Conservation (phyloP, 1,140 invertebrate genomes). For the Diplogasteroides magnus region DNA sequence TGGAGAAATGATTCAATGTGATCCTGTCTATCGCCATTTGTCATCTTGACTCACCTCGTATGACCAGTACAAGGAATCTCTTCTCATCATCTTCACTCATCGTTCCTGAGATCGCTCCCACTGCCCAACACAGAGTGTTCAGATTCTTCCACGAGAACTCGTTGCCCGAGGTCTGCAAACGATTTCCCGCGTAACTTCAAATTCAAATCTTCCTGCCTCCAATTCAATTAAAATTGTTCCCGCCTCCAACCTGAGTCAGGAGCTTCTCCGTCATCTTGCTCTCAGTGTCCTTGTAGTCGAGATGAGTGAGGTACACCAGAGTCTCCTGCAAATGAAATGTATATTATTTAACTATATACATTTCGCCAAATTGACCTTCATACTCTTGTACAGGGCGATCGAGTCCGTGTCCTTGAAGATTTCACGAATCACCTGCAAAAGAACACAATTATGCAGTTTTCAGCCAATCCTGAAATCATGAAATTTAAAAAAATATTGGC, state of each 20-base stretch:
- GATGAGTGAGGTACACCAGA: slow-evolving; percentile 89
- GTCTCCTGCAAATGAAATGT: slow-evolving; percentile 10
- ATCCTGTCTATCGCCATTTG: too few species aligned
- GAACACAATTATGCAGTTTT: background rate
- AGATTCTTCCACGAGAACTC: slow-evolving; percentile 99
- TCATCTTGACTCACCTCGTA: slow-evolving; percentile 61
- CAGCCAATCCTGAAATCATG: too few species aligned
- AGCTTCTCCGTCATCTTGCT: slow-evolving; percentile 98
- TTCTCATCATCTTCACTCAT: slow-evolving; percentile 99
- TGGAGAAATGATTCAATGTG: too few species aligned
- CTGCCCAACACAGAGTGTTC: slow-evolving; percentile 93
- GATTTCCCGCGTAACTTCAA: too few species aligned
- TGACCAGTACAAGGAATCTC: slow-evolving; percentile 95
- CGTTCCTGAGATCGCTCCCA: slow-evolving; percentile 96
- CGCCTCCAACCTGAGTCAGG: slow-evolving; percentile 71
- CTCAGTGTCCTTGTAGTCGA: slow-evolving; percentile 95
- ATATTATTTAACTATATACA: background rate
- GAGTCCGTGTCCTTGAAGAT: slow-evolving; percentile 99
- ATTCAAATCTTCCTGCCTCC: too few species aligned
- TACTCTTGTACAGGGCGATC: slow-evolving; percentile 98
- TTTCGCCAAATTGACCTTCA: slow-evolving; percentile 82
- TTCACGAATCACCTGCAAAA: slow-evolving; percentile 73
- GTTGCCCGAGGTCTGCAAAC: too few species aligned
- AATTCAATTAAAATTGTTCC: too few species aligned
- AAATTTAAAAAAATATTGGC: too few species aligned